Evolutionary conservation across 2,797 vertebrate genomes (phyloP), one percentile per base, ranked within the genome.

Genomic region (Champsocephalus gunnari): DNA sequence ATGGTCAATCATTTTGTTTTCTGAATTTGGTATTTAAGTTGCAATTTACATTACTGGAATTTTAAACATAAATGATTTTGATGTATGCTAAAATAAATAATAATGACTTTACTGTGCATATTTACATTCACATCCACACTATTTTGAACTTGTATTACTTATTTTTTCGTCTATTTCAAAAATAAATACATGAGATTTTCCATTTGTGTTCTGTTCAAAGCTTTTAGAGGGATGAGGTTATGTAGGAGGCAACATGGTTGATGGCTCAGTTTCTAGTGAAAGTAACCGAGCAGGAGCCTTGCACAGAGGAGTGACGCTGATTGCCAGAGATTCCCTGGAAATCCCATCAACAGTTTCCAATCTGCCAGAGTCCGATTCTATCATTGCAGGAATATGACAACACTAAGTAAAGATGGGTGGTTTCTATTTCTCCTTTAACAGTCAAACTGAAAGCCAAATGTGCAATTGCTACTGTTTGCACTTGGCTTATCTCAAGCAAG

Each of bases 301-400:
- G 5, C n/a, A 64, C 57, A 66, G 17, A 69, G 5, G 21, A 24
- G 17, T 48, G 48, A 60, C 0, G 1, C 2, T 60, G 71, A 81
- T 77, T 73, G 44, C 49, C 34, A 19, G 9, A 55, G 59, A 80
- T 73, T 79, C 1, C 0, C 59, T 41, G 21, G 56, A 76, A 72
- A 85, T 84, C 74, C 68, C 45, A 83, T 87, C 76, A 81, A 65
- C 55, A 38, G 5, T 54, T 66, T 80, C 59, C 51, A 48, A 57
- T 81, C 69, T 79, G 24, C 8, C 67, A 24, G 58, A 16, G n/a
- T 3, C 66, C 53, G 71, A 81, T 56, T 53, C 8, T 54, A 28
- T 85, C 61, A 79, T 13, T 43, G 66, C 12, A 62, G 17, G n/a
- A 66, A 19, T 58, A 60, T 50, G 61, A 69, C 43, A 58, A 58